phyloP scores from a whole-genome alignment of 2,113 vertebrate genomes.

The Athene noctua region DNA sequence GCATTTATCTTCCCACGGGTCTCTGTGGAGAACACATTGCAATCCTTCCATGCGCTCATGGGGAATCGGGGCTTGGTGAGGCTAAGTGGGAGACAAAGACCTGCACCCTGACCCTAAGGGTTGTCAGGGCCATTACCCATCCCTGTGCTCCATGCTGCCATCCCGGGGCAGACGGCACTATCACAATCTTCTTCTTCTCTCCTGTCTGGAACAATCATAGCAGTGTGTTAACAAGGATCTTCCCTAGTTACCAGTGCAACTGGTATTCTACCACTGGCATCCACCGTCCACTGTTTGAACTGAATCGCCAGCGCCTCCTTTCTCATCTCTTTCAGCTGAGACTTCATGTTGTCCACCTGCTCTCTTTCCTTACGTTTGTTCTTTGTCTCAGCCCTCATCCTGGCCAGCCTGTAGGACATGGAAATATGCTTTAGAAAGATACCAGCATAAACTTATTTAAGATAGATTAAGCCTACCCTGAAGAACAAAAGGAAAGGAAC shows the following conservation, averaged over 20 bases:
- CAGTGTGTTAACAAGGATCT: background rate
- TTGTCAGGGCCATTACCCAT: background rate
- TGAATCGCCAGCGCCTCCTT: constrained; percentile 60
- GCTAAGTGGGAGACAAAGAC: rapidly evolving
- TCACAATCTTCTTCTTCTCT: background rate
- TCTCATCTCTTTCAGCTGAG: constrained; percentile 24
- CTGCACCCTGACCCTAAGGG: background rate
- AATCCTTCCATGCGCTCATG: background rate
- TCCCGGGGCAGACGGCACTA: background rate
- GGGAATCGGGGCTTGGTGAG: background rate
- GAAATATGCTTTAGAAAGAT: constrained; percentile 6
- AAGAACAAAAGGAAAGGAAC: constrained; percentile 2
- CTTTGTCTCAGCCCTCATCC: constrained; percentile 64
- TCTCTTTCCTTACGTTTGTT: constrained; percentile 50
- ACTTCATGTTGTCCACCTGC: constrained; percentile 25
- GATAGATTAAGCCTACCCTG: background rate
- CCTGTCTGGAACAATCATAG: background rate
- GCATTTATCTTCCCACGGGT: background rate
- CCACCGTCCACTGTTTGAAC: constrained; percentile 68
- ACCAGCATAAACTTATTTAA: background rate
- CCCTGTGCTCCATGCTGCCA: background rate
- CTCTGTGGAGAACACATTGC: background rate
- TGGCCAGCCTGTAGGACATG: constrained; percentile 57
- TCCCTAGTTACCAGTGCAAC: constrained; percentile 65
- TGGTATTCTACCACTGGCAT: constrained; percentile 53